Evolutionary conservation across 2,888 invertebrate genomes (phyloP).

Genomic region (Rapana venosa): DNA sequence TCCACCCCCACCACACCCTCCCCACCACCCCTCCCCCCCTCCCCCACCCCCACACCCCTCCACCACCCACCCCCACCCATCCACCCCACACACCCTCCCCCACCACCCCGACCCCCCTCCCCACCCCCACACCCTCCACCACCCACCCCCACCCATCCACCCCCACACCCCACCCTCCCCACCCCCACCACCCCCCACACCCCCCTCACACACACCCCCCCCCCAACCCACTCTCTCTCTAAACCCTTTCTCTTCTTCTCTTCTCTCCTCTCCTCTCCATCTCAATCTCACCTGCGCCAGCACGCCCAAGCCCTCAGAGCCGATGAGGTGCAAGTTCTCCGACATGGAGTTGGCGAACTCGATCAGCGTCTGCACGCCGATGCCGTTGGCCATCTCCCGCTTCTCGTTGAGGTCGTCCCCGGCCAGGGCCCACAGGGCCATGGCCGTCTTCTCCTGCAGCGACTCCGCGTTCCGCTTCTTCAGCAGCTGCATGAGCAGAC

Average conservation of each 20-base stretch:
- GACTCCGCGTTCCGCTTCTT: constrained; percentile 37
- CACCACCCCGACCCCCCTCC: too few species aligned
- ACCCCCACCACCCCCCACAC: not conserved
- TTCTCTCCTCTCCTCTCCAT: too few species aligned
- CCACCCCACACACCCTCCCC: too few species aligned
- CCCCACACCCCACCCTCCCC: not conserved
- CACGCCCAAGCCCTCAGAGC: constrained; percentile 76
- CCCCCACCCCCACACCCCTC: not conserved
- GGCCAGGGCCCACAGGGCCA: constrained; percentile 76
- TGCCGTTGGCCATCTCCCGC: constrained; percentile 72
- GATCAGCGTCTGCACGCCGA: constrained; percentile 73
- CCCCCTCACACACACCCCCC: not conserved
- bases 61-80: too few species aligned
- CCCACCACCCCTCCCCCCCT: not conserved
- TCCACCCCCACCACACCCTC: not conserved
- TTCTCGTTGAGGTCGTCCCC: constrained; percentile 72
- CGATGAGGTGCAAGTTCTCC: constrained; percentile 75
- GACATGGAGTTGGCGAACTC: constrained; percentile 75
- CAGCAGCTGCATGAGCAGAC: constrained; percentile 68
- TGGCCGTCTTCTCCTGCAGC: constrained; percentile 73
- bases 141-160: not conserved
- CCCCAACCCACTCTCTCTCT: too few species aligned
- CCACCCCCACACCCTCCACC: not conserved
- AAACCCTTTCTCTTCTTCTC: not conserved
- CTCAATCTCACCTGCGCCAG: constrained; percentile 63